Base-by-base conservation (phyloP, 1,140 invertebrate genomes). In the Saxidomus purpurata region DNA sequence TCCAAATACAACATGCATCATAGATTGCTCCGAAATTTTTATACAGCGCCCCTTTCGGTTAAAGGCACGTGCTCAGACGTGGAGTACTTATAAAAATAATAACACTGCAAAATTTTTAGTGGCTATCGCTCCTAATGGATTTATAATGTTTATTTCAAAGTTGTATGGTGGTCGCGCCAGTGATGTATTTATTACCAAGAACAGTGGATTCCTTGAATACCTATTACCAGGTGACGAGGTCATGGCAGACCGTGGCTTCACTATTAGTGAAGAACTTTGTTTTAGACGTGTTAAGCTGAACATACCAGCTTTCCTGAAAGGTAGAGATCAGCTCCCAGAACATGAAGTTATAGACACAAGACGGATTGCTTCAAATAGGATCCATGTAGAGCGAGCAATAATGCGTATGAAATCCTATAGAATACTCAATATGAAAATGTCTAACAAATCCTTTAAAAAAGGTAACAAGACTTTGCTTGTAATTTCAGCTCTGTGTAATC, bases 31-130 rank as follows among this genome's bases (percentile, higher is more conserved):
- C 17, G 91, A 92, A 82, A 67, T 93, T 17, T 87, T 85, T 36
- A 91, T 91, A 31, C 85, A 93, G 81, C 71, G 69, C 28, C 86
- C 89, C 25, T 52, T 61, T 49, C 61, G 83, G 25, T 55, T 80
- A 38, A 49, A 77, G 4, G 71, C 82, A 34, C 43, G 74, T 43
- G 81, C 61, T 4, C 43, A 89, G 28, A 92, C 90, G 15, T 92
- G 81, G 79, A 84, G 76, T 15, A 59, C 28, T n/a, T 92, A 92
- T 71, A 92, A 92, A 49, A 67, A 84, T 28, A 79, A 89, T 49
- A 90, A 92, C 55, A 92, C 92, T 19, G 49, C 28, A 6, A 95
- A 95, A 83, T 92, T 92, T 87, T 85, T 95, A 19, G 81, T 95
- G 25, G 93, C 87, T n/a, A 94, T 91, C 55, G 92, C 93, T 59